Percentiles rank a stretch among this genome's conserved stretches.
Conservation (phyloP, 1,140 invertebrate genomes). For the Diorhabda carinulata region DNA sequence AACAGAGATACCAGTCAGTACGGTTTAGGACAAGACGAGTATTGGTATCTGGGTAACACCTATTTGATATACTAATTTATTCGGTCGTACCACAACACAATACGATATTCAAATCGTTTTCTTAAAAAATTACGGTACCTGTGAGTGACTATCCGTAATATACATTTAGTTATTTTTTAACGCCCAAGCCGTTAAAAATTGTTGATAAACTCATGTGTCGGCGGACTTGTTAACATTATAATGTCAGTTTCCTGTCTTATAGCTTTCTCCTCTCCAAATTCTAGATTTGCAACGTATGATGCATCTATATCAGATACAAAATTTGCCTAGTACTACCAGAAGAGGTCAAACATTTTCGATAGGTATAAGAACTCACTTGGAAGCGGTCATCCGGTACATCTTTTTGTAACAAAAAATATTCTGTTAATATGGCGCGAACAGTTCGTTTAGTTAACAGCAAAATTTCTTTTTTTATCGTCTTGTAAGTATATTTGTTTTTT, state of each 20-base stretch:
- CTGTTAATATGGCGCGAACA: background rate
- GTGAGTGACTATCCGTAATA: background rate
- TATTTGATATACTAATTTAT: background rate
- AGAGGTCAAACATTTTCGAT: background rate
- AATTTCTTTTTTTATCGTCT: background rate
- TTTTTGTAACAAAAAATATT: background rate
- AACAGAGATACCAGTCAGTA: background rate
- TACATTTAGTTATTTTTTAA: background rate
- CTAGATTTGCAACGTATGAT: background rate
- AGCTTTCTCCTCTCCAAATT: slow-evolving; percentile 2
- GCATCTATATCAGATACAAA: background rate
- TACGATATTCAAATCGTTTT: slow-evolving; percentile 3
- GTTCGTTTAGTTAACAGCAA: background rate
- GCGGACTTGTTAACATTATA: background rate
- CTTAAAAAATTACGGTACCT: background rate
- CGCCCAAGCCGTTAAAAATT: background rate
- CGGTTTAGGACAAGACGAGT: background rate
- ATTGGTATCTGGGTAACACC: background rate
- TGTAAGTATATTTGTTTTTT: background rate
- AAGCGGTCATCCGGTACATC: background rate
- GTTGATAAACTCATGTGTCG: background rate
- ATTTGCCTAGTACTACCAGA: background rate
- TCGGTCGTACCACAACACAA: background rate
- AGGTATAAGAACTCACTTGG: background rate
- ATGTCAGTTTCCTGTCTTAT: background rate